A percentile compares a stretch with the other conserved stretches of the same genome.
Conservation (phyloP, 2,797 vertebrate genomes). For the Molossus molossus region DNA sequence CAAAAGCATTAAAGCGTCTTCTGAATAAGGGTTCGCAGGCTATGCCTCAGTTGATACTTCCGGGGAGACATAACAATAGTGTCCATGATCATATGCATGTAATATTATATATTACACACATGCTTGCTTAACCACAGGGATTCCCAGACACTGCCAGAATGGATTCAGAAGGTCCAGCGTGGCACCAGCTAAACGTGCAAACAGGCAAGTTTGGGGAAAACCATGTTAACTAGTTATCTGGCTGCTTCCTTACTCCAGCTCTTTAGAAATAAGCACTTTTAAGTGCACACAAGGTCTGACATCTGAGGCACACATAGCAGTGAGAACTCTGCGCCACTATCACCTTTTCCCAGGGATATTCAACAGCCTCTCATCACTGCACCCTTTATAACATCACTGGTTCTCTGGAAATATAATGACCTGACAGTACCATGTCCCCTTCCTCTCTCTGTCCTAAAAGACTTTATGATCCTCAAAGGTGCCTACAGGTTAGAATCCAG, state of each 20-base stretch:
- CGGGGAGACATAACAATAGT: background rate
- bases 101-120: accelerated
- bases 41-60: too few species aligned
- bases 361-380: background rate
- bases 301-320: accelerated
- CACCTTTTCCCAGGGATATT: background rate
- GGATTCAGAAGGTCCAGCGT: background rate
- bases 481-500: background rate
- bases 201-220: background rate
- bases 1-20: background rate
- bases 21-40: background rate
- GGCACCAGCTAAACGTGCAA: accelerated
- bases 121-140: background rate
- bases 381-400: background rate
- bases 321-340: background rate
- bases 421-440: background rate
- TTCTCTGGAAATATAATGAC: background rate
- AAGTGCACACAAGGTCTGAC: accelerated
- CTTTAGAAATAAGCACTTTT: accelerated
- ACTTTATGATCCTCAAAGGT: accelerated
- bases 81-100: accelerated
- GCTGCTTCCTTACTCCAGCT: background rate
- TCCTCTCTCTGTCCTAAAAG: background rate
- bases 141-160: background rate
- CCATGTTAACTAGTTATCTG: accelerated